phyloP scores from a whole-genome alignment of 2,113 vertebrate species.

The Amia ocellicauda region DNA sequence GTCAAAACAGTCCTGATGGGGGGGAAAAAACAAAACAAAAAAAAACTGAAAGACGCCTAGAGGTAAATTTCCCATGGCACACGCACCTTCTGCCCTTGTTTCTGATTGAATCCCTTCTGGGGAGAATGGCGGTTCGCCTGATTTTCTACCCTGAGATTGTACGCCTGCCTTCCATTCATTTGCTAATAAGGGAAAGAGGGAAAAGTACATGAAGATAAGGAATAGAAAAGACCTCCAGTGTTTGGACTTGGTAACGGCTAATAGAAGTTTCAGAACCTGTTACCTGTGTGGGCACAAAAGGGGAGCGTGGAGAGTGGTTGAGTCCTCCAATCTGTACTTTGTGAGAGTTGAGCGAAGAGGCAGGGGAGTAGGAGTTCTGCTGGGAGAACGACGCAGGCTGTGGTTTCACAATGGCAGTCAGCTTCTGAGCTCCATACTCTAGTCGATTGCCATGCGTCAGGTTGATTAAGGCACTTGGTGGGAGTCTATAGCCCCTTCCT shows the following conservation, averaged over 20 bases:
- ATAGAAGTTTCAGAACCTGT: constrained; percentile 27
- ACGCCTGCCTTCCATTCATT: constrained; percentile 69
- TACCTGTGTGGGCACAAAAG: constrained; percentile 85
- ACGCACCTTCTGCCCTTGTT: constrained; percentile 65
- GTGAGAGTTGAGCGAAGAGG: constrained; percentile 39
- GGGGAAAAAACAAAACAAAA: too few species aligned
- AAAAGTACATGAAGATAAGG: too few species aligned
- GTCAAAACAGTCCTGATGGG: too few species aligned
- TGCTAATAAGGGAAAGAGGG: constrained; percentile 41
- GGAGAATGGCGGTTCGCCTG: constrained; percentile 67
- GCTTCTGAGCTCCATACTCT: constrained; percentile 80
- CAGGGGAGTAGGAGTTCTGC: constrained; percentile 41
- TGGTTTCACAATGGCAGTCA: constrained; percentile 89
- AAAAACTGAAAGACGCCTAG: too few species aligned
- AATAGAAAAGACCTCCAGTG: too few species aligned
- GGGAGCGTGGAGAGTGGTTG: constrained; percentile 88
- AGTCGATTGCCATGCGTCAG: constrained; percentile 81
- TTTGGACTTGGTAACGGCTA: too few species aligned
- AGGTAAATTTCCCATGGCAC: too few species aligned
- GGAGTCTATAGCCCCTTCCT: constrained; percentile 83
- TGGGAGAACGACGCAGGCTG: constrained; percentile 68
- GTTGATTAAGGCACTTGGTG: constrained; percentile 92
- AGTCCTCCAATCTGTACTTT: constrained; percentile 73
- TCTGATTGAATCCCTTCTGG: constrained; percentile 67
- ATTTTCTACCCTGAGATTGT: constrained; percentile 60